Evolutionary conservation across 1,140 invertebrate species (phyloP), one percentile per base, ranked within the genome.

Genomic region (Daktulosphaira vitifoliae): DNA sequence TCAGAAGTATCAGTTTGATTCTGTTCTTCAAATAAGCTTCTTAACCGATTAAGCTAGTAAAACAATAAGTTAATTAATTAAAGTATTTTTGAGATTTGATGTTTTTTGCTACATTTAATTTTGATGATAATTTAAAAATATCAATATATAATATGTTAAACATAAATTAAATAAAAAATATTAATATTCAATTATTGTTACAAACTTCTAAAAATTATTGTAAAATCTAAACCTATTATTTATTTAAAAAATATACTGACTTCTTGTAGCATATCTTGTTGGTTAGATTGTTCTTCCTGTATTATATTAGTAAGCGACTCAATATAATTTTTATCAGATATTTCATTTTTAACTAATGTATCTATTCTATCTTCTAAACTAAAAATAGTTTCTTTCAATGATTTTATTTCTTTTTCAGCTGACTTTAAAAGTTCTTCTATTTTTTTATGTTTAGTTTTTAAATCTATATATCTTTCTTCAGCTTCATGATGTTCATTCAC

Each of bases 191-290:
- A n/a, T n/a, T n/a, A n/a, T n/a, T n/a, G n/a, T n/a, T n/a, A n/a
- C n/a, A n/a, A n/a, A n/a, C n/a, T n/a, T n/a, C n/a, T n/a, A n/a
- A n/a, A n/a, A n/a, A n/a, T n/a, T n/a, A n/a, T n/a, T n/a, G n/a
- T n/a, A n/a, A n/a, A n/a, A n/a, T n/a, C n/a, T n/a, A n/a, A 11
- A 33, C 29, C 5, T 33, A 33, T 33, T 11, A 33, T 11, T 33
- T 33, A 33, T 33, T 33, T 33, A 5, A 33, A 6, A 33, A 33
- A n/a, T 54, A 13, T 25, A 56, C 1, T 48, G 18, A 62, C 56
- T 62, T 62, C 56, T 20, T 3, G 20, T 11, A 62, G n/a, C 42
- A 62, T 62, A 13, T 62, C 56, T 3, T 62, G 56, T 62, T 62
- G 42, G n/a, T 62, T 46, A 62, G 16, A 46, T 48, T 62, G 56